Percentiles rank a stretch among this genome's conserved stretches.
These are phyloP conservation scores for Ariopsis seemanni DNA, from an alignment of 2,113 vertebrate species.

Conservation along the genomic window DNA sequence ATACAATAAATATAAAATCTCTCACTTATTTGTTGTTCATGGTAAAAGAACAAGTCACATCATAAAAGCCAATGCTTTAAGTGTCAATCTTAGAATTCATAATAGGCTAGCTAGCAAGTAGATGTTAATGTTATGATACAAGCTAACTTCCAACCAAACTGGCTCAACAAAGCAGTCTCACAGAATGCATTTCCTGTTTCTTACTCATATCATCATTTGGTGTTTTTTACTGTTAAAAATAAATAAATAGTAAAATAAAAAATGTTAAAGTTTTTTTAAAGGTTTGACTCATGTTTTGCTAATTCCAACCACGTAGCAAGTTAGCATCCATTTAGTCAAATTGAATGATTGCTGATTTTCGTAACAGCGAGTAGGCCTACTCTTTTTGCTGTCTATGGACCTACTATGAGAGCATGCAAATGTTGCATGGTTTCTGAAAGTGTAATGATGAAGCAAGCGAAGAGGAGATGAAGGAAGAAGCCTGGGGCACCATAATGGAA, in stretches of 20 bases:
- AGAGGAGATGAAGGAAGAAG: slow-evolving; percentile 45
- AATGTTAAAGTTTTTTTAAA: neutral
- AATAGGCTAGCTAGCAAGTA: neutral
- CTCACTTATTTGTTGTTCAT: too few relatives aligned
- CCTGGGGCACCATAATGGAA: slow-evolving; percentile 46
- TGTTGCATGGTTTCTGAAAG: too few relatives aligned
- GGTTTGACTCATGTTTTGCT: neutral
- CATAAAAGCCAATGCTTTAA: neutral
- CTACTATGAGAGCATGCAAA: too few relatives aligned
- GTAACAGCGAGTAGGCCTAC: too few relatives aligned
- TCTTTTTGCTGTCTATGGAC: too few relatives aligned
- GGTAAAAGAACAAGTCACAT: too few relatives aligned
- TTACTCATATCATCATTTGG: neutral
- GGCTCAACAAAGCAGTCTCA: neutral
- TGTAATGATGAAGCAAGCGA: too few relatives aligned
- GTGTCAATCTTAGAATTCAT: neutral
- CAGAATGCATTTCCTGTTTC: neutral
- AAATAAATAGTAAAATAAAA: too few relatives aligned
- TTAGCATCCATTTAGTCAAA: neutral
- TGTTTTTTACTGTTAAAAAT: neutral
- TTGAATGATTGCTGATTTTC: neutral
- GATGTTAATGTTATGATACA: neutral
- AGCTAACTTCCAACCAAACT: neutral
- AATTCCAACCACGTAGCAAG: neutral
- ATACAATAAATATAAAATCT: too few relatives aligned